phyloP scores from a whole-genome alignment of 2,113 vertebrate species.

The Ptilonorhynchus violaceus region DNA sequence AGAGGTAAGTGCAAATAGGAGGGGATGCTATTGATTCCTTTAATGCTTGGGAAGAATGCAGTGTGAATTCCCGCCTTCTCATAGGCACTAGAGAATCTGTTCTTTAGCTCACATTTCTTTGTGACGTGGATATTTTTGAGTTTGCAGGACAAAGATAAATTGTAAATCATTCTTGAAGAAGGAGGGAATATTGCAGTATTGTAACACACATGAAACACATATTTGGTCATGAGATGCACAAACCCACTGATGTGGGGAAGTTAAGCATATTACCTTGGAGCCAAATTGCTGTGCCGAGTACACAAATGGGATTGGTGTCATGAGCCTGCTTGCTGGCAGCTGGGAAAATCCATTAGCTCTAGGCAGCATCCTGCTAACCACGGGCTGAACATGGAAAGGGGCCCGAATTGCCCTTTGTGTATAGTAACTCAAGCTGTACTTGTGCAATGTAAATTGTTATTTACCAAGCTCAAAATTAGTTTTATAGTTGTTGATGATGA shows the following conservation, averaged over 20 bases:
- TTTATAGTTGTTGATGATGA: background rate
- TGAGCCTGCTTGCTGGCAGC: background rate
- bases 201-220: background rate
- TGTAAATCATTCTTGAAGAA: background rate
- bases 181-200: background rate
- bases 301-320: background rate
- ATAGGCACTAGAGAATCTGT: background rate
- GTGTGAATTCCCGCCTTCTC: background rate
- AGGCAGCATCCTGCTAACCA: background rate
- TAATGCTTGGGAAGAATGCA: background rate
- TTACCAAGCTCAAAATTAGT: background rate
- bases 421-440: background rate
- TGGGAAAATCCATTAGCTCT: background rate
- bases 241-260: background rate
- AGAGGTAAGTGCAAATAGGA: background rate
- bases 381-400: rapidly evolving
- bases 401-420: background rate
- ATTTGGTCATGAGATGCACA: background rate
- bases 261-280: background rate
- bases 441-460: background rate
- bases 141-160: background rate
- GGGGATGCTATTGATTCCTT: background rate
- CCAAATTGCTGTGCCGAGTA: background rate
- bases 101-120: background rate
- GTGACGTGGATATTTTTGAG: background rate